Evolutionary conservation across 2,888 invertebrate species (phyloP).

Genomic region (Eristalinus aeneus): DNA sequence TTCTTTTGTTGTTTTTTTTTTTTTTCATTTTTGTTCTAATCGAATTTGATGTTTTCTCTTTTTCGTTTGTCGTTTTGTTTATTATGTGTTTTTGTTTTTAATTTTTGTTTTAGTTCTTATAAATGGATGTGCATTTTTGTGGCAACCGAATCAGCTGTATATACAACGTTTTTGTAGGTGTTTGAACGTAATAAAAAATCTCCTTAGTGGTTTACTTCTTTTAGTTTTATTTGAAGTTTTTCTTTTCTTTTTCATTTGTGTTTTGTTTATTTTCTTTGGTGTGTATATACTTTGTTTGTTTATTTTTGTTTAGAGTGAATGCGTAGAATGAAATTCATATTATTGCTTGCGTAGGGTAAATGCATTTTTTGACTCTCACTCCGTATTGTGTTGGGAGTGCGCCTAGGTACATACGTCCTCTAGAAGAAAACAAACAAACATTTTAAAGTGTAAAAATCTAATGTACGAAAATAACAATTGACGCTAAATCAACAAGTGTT

Average conservation of each 20-base stretch:
- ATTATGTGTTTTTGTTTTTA: slow-evolving; percentile 4
- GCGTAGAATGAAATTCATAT: neutral
- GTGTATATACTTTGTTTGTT: slow-evolving; percentile 4
- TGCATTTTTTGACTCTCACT: neutral
- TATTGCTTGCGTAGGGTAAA: slow-evolving; percentile 11
- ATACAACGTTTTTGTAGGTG: slow-evolving; percentile 73
- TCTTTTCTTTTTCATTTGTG: neutral
- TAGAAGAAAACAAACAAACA: neutral
- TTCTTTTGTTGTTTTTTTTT: neutral
- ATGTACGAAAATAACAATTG: neutral
- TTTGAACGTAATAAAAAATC: slow-evolving; percentile 64
- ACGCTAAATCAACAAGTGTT: slow-evolving; percentile 26
- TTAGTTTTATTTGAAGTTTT: slow-evolving; percentile 1
- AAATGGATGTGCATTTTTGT: slow-evolving; percentile 62
- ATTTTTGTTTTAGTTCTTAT: slow-evolving; percentile 43
- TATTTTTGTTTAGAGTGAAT: slow-evolving; percentile 20
- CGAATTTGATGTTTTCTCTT: slow-evolving; percentile 77
- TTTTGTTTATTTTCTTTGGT: neutral
- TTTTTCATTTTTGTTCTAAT: slow-evolving; percentile 79
- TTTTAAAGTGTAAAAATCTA: slow-evolving; percentile 15
- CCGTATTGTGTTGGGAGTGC: slow-evolving; percentile 28
- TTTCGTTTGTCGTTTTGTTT: slow-evolving; percentile 57
- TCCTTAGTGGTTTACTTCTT: slow-evolving; percentile 3
- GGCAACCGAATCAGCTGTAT: slow-evolving; percentile 70
- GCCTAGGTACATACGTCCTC: neutral